These are phyloP conservation scores for Avahi laniger DNA, from an alignment of 2,797 vertebrate genomes.

Conservation along the genomic window DNA sequence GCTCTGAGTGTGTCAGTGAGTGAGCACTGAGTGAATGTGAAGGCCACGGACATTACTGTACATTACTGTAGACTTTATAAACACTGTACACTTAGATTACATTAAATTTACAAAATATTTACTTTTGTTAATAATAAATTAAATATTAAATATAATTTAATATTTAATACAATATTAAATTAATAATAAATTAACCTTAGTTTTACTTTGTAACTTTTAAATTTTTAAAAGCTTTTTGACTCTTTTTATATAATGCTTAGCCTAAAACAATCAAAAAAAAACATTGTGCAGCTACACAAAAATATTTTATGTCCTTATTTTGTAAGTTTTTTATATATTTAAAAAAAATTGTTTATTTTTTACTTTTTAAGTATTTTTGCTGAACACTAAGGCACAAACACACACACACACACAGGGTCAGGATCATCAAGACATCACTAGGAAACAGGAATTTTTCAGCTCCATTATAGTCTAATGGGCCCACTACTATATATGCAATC, in stretches of 20 bases:
- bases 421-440: not conserved
- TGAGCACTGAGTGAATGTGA: not conserved
- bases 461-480: not conserved
- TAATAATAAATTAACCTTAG: not conserved
- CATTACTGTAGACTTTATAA: not conserved
- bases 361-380: not conserved
- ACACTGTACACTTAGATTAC: not conserved
- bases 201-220: not conserved
- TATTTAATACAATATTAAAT: not conserved
- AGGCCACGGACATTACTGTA: not conserved
- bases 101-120: not conserved
- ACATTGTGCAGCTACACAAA: not conserved
- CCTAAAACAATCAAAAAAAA: not conserved
- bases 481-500: too few species aligned
- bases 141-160: too few species aligned
- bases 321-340: not conserved
- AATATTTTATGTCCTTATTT: not conserved
- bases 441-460: not conserved
- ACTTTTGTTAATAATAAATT: not conserved
- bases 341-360: not conserved
- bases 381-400: not conserved
- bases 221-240: too few species aligned
- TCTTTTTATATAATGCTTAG: not conserved
- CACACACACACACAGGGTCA: not conserved
- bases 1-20: not conserved